phyloP scores from a whole-genome alignment of 2,113 vertebrate species.

The Platysternon megacephalum region DNA sequence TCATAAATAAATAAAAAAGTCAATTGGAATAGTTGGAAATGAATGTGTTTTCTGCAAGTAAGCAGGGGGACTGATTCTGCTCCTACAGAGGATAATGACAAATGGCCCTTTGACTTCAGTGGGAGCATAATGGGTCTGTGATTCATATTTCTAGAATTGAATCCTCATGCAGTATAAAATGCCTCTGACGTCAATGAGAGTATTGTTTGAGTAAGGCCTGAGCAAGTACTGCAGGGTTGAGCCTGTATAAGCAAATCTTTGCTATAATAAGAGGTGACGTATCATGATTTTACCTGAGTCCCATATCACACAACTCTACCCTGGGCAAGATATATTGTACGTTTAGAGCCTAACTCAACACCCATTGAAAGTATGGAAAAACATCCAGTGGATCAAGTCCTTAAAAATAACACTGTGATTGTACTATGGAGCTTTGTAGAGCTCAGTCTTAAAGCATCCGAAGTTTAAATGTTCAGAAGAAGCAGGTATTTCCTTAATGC shows the following conservation, averaged over 20 bases:
- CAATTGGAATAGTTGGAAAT: neutral
- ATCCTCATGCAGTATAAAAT: neutral
- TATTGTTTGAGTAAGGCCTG: neutral
- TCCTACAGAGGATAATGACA: neutral
- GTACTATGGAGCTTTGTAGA: neutral
- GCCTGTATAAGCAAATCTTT: neutral
- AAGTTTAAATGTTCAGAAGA: neutral
- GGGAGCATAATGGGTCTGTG: slow-evolving; percentile 26
- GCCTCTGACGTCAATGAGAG: neutral
- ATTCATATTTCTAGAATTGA: neutral
- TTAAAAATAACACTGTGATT: neutral
- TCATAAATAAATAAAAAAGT: slow-evolving; percentile 32
- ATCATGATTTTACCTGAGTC: neutral
- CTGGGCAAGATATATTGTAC: neutral
- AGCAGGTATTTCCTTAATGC: neutral
- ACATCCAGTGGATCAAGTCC: neutral
- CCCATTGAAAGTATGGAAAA: neutral
- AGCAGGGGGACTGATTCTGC: neutral
- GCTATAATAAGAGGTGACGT: neutral
- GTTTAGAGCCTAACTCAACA: neutral
- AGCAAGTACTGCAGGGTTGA: neutral
- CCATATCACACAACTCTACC: neutral
- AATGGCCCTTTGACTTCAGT: slow-evolving; percentile 22
- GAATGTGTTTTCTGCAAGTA: neutral
- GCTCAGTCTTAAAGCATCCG: neutral